A percentile compares a stretch with the other conserved stretches of the same genome.
Evolutionary conservation across 1,140 invertebrate species (phyloP).

Genomic region (Bactericera cockerelli): DNA sequence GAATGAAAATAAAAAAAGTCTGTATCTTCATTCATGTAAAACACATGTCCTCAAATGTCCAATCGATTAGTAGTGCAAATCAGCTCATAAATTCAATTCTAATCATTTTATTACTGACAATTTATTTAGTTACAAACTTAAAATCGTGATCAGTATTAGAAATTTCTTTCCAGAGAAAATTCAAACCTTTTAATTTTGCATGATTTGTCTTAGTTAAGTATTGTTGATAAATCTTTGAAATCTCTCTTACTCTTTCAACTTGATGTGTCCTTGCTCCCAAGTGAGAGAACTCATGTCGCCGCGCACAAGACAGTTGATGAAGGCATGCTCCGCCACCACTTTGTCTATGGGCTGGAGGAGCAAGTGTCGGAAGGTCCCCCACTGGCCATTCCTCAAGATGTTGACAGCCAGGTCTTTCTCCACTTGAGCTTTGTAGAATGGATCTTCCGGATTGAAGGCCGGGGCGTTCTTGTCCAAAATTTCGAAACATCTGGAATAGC

Average conservation of each 20-base stretch:
- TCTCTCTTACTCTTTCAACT: conserved; percentile 14
- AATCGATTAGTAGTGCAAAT: no score
- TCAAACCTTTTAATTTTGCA: no score
- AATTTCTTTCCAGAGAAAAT: no score
- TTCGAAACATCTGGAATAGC: conserved; percentile 36
- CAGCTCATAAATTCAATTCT: no score
- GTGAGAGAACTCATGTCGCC: conserved; percentile 71
- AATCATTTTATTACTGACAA: no score
- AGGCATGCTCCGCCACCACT: conserved; percentile 45
- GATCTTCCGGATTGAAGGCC: conserved; percentile 41
- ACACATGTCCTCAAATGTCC: no score
- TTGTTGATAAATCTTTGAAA: no score
- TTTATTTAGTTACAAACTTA: no score
- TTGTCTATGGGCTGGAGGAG: conserved; percentile 32
- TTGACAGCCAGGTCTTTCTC: conserved; percentile 66
- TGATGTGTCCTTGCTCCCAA: conserved; percentile 56
- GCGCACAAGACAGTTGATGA: conserved; percentile 54
- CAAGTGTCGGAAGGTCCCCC: conserved; percentile 65
- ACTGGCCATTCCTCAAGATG: conserved; percentile 52
- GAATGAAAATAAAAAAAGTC: no score
- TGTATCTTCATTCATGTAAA: no score
- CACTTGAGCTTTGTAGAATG: conserved; percentile 46
- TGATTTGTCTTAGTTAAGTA: no score
- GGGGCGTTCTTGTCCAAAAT: conserved; percentile 48
- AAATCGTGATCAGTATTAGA: no score